These are phyloP conservation scores for Drosophila rhopaloa DNA, from an alignment of 1,140 invertebrate species.

Conservation along the genomic window DNA sequence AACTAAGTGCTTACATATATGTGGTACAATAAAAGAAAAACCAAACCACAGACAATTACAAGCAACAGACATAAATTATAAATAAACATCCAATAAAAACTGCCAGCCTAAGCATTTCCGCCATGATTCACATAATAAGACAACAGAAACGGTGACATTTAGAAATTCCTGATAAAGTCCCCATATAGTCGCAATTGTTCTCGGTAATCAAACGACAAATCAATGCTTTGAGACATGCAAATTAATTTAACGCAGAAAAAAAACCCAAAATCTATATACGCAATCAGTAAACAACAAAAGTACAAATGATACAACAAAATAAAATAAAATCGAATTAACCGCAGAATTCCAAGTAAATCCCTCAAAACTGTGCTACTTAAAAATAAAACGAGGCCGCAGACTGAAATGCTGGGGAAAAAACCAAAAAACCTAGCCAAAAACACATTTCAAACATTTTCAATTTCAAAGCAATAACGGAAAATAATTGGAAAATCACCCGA, in stretches of 20 bases:
- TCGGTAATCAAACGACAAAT: conserved; percentile 46
- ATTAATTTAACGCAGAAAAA: conserved; percentile 47
- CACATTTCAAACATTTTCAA: conserved; percentile 20
- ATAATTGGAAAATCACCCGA: conserved; percentile 32
- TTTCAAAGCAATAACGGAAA: conserved; percentile 33
- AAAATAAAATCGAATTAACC: conserved; percentile 30
- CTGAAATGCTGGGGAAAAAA: conserved; percentile 19
- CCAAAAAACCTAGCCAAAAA: conserved; percentile 15
- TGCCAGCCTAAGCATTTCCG: conserved; percentile 15
- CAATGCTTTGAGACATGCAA: conserved; percentile 34
- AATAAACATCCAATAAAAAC: conserved; percentile 19
- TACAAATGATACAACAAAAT: conserved; percentile 5
- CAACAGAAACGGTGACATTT: conserved; percentile 39
- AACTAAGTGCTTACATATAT: neutral
- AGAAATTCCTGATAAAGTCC: conserved; percentile 29
- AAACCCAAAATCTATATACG: conserved; percentile 39
- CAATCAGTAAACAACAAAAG: conserved; percentile 42
- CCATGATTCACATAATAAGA: conserved; percentile 42
- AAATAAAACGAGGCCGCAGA: conserved; percentile 42
- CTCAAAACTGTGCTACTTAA: conserved; percentile 76
- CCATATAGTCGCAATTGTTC: conserved; percentile 19
- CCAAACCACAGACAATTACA: too few species aligned
- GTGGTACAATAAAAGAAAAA: neutral
- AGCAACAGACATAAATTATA: conserved; percentile 9
- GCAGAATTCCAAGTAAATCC: conserved; percentile 65